A percentile compares a stretch with the other conserved stretches of the same genome.
phyloP scores from a whole-genome alignment of 2,113 vertebrate genomes.

The Hyperoodon ampullatus region DNA sequence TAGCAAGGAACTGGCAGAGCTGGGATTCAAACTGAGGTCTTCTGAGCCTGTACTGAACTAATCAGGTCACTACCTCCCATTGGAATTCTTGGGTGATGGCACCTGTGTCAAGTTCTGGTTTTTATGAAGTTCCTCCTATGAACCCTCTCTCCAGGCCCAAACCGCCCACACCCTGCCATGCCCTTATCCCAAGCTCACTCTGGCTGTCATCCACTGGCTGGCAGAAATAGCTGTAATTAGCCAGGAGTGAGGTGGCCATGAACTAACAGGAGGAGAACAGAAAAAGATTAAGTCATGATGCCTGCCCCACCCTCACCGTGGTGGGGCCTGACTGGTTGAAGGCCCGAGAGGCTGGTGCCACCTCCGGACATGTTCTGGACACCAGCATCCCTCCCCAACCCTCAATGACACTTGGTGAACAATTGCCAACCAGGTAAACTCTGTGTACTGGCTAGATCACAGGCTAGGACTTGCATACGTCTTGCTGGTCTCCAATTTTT shows the following conservation, averaged over 20 bases:
- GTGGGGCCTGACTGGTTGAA: background rate
- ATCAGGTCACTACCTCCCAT: background rate
- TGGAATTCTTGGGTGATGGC: accelerated
- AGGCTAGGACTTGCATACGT: background rate
- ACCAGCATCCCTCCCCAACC: accelerated
- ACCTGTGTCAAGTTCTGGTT: accelerated
- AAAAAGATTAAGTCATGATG: background rate
- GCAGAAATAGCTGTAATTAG: slow-evolving; percentile 86
- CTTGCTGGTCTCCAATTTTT: background rate
- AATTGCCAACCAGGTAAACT: no score
- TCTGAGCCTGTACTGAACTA: background rate
- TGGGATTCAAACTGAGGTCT: background rate
- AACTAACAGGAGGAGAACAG: slow-evolving; percentile 82
- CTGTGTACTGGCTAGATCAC: background rate
- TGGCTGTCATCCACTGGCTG: slow-evolving; percentile 83
- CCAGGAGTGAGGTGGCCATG: slow-evolving; percentile 82
- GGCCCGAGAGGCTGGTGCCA: accelerated
- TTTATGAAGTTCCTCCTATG: no score
- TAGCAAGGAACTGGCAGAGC: background rate
- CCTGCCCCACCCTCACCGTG: background rate
- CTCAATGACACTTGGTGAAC: background rate
- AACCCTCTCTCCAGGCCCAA: background rate
- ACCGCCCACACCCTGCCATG: background rate
- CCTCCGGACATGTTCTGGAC: background rate
- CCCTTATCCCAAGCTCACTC: slow-evolving; percentile 83